These are phyloP conservation scores for Brenthis daphne DNA, from an alignment of 2,888 invertebrate species.

Conservation along the genomic window DNA sequence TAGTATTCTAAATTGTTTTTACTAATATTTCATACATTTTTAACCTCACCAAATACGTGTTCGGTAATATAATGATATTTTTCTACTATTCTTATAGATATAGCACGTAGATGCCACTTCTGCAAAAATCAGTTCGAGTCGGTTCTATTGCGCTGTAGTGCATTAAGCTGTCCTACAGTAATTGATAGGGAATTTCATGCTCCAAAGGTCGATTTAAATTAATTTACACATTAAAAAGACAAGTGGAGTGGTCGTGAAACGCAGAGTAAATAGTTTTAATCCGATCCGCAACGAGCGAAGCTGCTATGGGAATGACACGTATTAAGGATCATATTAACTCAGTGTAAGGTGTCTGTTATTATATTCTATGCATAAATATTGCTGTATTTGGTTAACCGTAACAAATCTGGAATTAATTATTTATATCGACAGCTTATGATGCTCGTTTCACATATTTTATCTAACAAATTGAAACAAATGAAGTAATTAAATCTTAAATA, in stretches of 20 bases:
- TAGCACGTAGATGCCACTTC: background rate
- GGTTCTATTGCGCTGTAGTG: conserved; percentile 55
- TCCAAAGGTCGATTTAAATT: conserved; percentile 74
- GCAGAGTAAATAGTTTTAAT: conserved; percentile 70
- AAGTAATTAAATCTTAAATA: no score
- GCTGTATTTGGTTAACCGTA: background rate
- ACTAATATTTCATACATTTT: no score
- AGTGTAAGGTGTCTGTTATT: conserved; percentile 9
- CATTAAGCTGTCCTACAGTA: conserved; percentile 72
- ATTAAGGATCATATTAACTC: conserved; percentile 31
- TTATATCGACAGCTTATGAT: background rate
- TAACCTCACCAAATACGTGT: no score
- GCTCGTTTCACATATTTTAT: background rate
- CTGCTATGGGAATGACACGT: conserved; percentile 33
- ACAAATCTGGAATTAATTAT: background rate
- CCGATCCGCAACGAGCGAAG: conserved; percentile 55
- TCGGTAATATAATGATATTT: no score
- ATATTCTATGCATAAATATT: conserved; percentile 14
- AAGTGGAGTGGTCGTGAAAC: conserved; percentile 58
- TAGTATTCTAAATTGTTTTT: no score
- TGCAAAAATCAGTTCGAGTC: background rate
- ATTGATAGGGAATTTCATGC: conserved; percentile 76
- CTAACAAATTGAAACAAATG: no score
- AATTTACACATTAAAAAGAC: conserved; percentile 74
- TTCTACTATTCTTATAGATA: background rate